Conservation (phyloP, 2,888 invertebrate genomes). For the Brassicogethes aeneus region DNA sequence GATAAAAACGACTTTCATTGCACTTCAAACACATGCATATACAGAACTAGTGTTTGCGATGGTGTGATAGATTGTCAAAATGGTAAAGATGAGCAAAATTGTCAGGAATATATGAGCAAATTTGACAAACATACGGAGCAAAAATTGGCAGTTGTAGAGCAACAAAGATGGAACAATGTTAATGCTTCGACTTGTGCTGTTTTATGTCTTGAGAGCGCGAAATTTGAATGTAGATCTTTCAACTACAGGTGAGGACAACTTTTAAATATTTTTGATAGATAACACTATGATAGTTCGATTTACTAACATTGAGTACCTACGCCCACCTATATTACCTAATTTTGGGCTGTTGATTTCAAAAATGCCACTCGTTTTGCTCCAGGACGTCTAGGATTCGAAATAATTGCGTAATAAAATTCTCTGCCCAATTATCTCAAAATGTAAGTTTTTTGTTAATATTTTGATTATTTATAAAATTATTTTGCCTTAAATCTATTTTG, state of each 20-base stretch:
- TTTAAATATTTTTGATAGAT: neutral
- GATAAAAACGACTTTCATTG: constrained; percentile 43
- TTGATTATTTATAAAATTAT: too few relatives aligned
- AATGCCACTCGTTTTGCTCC: neutral
- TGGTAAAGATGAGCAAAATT: constrained; percentile 47
- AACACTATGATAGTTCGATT: too few relatives aligned
- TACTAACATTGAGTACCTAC: too few relatives aligned
- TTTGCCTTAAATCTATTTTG: too few relatives aligned
- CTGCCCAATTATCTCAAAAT: too few relatives aligned
- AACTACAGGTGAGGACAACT: constrained; percentile 42
- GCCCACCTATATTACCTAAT: too few relatives aligned
- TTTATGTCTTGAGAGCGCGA: constrained; percentile 44
- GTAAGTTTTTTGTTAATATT: too few relatives aligned
- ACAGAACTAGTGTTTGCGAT: constrained; percentile 48
- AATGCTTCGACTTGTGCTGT: constrained; percentile 49
- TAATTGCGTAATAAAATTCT: too few relatives aligned
- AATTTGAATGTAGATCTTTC: constrained; percentile 52
- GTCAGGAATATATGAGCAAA: constrained; percentile 40
- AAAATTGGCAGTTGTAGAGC: constrained; percentile 43
- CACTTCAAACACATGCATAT: constrained; percentile 42
- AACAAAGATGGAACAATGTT: constrained; percentile 48
- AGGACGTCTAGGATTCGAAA: too few relatives aligned
- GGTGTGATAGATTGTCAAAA: constrained; percentile 51
- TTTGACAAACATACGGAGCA: constrained; percentile 39
- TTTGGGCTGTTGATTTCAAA: neutral